phyloP scores from a whole-genome alignment of 2,888 invertebrate genomes.

The Drosophila peninsularis region DNA sequence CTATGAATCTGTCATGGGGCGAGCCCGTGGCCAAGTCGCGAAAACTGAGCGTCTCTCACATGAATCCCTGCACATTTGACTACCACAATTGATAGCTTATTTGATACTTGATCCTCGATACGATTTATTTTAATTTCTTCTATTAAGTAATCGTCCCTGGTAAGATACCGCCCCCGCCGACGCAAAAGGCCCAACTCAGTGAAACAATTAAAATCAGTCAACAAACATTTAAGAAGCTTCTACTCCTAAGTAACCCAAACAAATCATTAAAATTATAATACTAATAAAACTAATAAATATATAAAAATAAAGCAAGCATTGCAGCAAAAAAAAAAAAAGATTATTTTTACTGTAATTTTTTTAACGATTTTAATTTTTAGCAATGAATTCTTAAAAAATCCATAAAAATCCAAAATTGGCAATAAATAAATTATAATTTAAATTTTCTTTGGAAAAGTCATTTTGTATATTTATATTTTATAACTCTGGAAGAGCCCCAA shows the following conservation, averaged over 20 bases:
- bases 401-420: not conserved
- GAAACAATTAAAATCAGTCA: slow-evolving; percentile 37
- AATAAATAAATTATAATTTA: not conserved
- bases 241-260: slow-evolving; percentile 29
- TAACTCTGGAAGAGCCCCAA: too few species aligned
- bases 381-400: not conserved
- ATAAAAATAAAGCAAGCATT: slow-evolving; percentile 40
- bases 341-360: not conserved
- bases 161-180: slow-evolving; percentile 38
- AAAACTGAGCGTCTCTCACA: slow-evolving; percentile 58
- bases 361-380: not conserved
- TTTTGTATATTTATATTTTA: too few species aligned
- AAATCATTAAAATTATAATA: not conserved
- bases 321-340: not conserved
- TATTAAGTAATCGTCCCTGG: slow-evolving; percentile 40
- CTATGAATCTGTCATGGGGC: slow-evolving; percentile 73
- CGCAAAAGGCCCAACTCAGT: slow-evolving; percentile 65
- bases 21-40: slow-evolving; percentile 65
- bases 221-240: slow-evolving; percentile 22
- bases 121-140: not conserved
- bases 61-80: slow-evolving; percentile 62
- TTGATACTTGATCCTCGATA: not conserved
- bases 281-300: not conserved
- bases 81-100: slow-evolving; percentile 48
- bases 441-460: too few species aligned